Percentiles rank a stretch among this genome's conserved stretches.
Conservation (phyloP, 2,797 vertebrate genomes). For the Lepus townsendii region DNA sequence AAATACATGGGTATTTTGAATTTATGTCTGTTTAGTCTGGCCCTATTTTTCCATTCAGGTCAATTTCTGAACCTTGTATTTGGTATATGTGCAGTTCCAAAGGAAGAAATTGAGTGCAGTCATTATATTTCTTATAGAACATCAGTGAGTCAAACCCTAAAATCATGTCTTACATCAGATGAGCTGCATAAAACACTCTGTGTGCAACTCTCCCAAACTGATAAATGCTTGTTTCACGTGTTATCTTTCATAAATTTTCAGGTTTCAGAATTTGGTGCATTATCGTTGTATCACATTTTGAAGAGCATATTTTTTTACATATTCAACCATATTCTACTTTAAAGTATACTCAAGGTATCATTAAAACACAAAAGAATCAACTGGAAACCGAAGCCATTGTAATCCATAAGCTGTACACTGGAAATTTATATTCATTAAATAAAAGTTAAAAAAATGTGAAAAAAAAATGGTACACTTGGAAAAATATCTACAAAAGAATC, state of each 20-base stretch:
- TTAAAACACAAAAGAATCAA: constrained; percentile 16
- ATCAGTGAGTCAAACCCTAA: background rate
- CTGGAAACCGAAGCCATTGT: too few relatives aligned
- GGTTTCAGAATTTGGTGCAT: background rate
- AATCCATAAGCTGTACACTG: too few relatives aligned
- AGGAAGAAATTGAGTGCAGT: background rate
- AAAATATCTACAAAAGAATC: background rate
- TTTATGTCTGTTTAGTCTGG: background rate
- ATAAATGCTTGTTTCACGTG: background rate
- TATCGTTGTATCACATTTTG: background rate
- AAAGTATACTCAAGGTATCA: background rate
- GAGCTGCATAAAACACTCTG: background rate
- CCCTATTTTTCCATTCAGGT: background rate
- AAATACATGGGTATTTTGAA: background rate
- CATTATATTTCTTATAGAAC: background rate
- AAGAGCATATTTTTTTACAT: background rate
- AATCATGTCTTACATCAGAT: background rate
- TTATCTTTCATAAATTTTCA: constrained; percentile 4
- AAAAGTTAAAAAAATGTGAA: too few relatives aligned
- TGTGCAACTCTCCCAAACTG: background rate
- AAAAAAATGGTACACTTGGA: background rate
- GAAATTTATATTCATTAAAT: too few relatives aligned
- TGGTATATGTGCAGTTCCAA: background rate
- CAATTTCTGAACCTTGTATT: background rate
- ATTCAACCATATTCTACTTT: background rate